Evolutionary conservation across 2,113 vertebrate genomes (phyloP), one percentile per base, ranked within the genome.

Genomic region (Cochlearius cochlearius): DNA sequence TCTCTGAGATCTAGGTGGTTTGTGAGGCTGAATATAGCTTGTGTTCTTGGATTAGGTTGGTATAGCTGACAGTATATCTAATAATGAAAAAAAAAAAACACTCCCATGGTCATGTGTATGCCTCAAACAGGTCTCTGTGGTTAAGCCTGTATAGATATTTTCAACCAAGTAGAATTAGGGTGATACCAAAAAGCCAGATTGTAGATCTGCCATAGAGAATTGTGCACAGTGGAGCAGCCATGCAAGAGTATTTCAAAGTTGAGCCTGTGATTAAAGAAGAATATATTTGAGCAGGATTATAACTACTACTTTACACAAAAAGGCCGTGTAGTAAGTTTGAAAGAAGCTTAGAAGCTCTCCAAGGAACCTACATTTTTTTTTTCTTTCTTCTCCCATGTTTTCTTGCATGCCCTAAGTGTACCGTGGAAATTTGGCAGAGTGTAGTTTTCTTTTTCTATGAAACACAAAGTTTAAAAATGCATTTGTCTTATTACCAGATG

Each of bases 311-410:
- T 85, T n/a, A 81, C 66, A 75, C 20, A 60, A 29, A 82, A 73
- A 53, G 49, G 7, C 55, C 12, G 15, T 15, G 38, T 64, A 81
- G 29, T 58, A 72, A 47, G 55, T 64, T 81, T 75, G 58, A 83
- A 92, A 93, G 39, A 81, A 75, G 52, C 52, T 91, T 92, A 68
- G 85, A 94, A 77, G 7, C 18, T 66, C 30, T 78, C 45, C 20
- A 58, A 55, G 36, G 19, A 92, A 55, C 19, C 9, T 73, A 17
- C 17, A 0, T 2, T 8, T 53, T 30, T 47, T 67, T 72, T 59
- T 68, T 67, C 6, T 53, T 50, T 56, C 49, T 3, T 64, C 0
- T 6, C 5, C 0, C 4, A 0, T 12, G 7, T 59, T 89, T 86
- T 67, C 21, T 78, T 59, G 20, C 34, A 5, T 69, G 34, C 8